Evolutionary conservation across 2,113 vertebrate genomes (phyloP), one percentile per base, ranked within the genome.

Genomic region (Scatophagus argus): DNA sequence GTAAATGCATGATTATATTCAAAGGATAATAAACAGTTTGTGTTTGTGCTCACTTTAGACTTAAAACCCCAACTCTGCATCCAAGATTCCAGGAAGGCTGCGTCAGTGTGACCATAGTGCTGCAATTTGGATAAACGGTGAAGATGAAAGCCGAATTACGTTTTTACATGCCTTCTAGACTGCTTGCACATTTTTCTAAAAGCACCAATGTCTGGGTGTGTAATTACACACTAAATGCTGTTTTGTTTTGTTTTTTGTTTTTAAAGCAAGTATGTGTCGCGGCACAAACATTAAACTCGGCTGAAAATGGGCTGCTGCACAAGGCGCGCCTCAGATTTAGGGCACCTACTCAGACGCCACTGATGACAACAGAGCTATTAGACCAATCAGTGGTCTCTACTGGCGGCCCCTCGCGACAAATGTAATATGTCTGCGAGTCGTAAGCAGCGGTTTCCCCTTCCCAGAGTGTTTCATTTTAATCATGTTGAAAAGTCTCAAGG

Each of bases 111-210:
- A 80, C 89, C 89, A 80, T 84, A 89, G 91, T 67, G 86, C 83
- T 81, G 89, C 83, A 86, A 90, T 87, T 91, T 88, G 90, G 87
- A 84, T 87, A 91, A 92, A 91, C 47, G 85, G 72, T 39, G 62
- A 82, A 92, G 90, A 93, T 93, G 84, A 90, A 91, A 93, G 92
- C 67, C 1, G 75, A 82, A 89, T 82, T 89, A 78, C 58, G 85
- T 84, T 89, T 86, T 84, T 85, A 91, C 89, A 89, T 88, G 88
- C 87, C 88, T 82, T 77, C 64, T 46, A 89, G 90, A 90, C 85
- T 88, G 83, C 85, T 84, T 85, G 86, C 83, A 89, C 84, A 81
- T 92, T 91, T 90, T 81, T 86, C 63, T 82, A 46, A 87, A 89
- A 82, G 75, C 79, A 78, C 85, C 77, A 44, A 85, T 60, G 87